Conservation (phyloP, 1,140 invertebrate genomes). For the Paracyclopina nana region DNA sequence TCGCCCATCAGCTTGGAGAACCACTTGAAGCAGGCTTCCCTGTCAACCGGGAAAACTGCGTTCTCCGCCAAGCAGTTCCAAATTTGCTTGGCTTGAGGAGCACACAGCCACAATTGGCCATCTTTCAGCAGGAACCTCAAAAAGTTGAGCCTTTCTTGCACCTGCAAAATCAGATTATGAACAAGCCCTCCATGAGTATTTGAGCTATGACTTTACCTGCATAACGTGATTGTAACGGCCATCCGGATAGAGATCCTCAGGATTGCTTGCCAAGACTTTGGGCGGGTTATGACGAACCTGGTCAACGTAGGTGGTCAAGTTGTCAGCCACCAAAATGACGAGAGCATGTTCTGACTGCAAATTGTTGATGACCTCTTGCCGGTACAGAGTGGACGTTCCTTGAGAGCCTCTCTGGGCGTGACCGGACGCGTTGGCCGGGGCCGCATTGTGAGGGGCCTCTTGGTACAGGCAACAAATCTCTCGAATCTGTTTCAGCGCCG, state of each 20-base stretch:
- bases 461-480: slow-evolving; percentile 82
- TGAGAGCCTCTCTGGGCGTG: slow-evolving; percentile 18
- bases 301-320: slow-evolving; percentile 44
- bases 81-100: slow-evolving; percentile 87
- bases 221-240: slow-evolving; percentile 71
- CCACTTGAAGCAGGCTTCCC: slow-evolving; percentile 95
- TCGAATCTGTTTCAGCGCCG: slow-evolving; percentile 80
- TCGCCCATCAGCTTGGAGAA: slow-evolving; percentile 97
- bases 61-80: slow-evolving; percentile 88
- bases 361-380: slow-evolving; percentile 66
- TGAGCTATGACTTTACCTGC: slow-evolving; percentile 81
- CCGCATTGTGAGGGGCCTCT: slow-evolving; percentile 46
- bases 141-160: slow-evolving; percentile 83
- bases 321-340: slow-evolving; percentile 80
- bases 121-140: slow-evolving; percentile 76
- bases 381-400: slow-evolving; percentile 24
- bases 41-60: slow-evolving; percentile 70
- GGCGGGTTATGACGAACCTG: slow-evolving; percentile 23
- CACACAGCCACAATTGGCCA: slow-evolving; percentile 84
- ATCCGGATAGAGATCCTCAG: slow-evolving; percentile 60
- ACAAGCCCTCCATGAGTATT: slow-evolving; percentile 80
- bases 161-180: too few species aligned
- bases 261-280: slow-evolving; percentile 42
- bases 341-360: slow-evolving; percentile 77
- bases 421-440: slow-evolving; percentile 25